Evolutionary conservation across 1,140 invertebrate species (phyloP).

Genomic region (roundworm (Caenorhabditis elegans)): WBcel235 BX284603.4:840501-841000

Average conservation of each 20-base stretch:
- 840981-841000: conserved; percentile 22
- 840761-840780: no score
- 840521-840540: neutral
- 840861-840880: no score
- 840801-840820: no score
- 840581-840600: neutral
- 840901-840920: no score
- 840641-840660: conserved; percentile 39
- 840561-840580: neutral
- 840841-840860: no score
- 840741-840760: no score
- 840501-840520: neutral
- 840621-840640: neutral
- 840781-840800: no score
- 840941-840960: neutral
- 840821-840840: no score
- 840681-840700: conserved; percentile 32
- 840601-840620: conserved; percentile 27
- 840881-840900: no score
- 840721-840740: no score
- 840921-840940: neutral
- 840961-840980: no score
- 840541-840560: neutral
- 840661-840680: conserved; percentile 38
- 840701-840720: conserved; percentile 42